phyloP scores from a whole-genome alignment of 1,140 invertebrate genomes.

The Drosophila micromelanica region DNA sequence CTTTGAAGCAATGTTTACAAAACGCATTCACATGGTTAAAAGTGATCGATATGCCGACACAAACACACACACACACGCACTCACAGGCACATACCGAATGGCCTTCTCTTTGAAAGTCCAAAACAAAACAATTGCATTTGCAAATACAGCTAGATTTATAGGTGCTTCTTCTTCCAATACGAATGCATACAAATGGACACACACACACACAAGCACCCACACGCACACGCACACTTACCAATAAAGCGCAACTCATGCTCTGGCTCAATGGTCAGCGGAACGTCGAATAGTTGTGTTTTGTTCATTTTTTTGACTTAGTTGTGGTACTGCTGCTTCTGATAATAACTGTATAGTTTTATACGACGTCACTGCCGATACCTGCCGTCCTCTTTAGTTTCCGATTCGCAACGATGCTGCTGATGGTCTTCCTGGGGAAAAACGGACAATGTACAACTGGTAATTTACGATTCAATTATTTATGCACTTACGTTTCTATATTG shows the following conservation, averaged over 20 bases:
- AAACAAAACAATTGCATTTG: constrained; percentile 27
- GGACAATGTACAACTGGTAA: constrained; percentile 5
- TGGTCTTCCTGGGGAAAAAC: constrained; percentile 1
- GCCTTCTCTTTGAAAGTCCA: constrained; percentile 37
- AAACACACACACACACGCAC: not conserved
- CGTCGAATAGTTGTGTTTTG: constrained; percentile 52
- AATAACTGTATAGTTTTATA: constrained; percentile 25
- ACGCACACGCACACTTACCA: constrained; percentile 66
- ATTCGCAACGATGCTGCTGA: constrained; percentile 12
- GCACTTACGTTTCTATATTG: constrained; percentile 15
- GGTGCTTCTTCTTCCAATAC: constrained; percentile 8
- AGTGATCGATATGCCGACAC: constrained; percentile 39
- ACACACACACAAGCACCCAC: not conserved
- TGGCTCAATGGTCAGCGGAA: constrained; percentile 72
- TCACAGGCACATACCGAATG: not conserved
- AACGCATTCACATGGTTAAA: constrained; percentile 19
- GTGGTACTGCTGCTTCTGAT: constrained; percentile 34
- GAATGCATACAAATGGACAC: constrained; percentile 11
- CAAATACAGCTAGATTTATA: constrained; percentile 11
- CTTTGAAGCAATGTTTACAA: constrained; percentile 51
- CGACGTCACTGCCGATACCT: constrained; percentile 12
- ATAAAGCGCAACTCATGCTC: constrained; percentile 78
- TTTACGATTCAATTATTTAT: constrained; percentile 23
- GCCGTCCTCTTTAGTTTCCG: not conserved
- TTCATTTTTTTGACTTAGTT: constrained; percentile 49